These are phyloP conservation scores for Zosterops pallidus DNA, from an alignment of 2,113 vertebrate species.

Conservation along the genomic window DNA sequence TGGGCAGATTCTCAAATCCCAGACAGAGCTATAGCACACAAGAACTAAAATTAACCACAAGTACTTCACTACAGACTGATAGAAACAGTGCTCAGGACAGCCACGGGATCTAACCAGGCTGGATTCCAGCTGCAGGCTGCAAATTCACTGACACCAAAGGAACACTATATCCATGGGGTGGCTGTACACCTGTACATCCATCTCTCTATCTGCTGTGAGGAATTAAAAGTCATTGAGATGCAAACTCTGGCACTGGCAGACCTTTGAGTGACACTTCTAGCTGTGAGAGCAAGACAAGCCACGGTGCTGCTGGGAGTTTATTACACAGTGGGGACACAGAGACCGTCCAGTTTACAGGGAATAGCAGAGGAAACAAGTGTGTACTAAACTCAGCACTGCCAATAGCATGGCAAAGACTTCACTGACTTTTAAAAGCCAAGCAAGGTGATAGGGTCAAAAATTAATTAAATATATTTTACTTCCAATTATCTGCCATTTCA, in stretches of 20 bases:
- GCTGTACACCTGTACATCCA: rapidly evolving
- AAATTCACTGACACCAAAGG: background rate
- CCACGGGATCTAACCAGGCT: background rate
- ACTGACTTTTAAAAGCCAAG: background rate
- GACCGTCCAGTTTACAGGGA: rapidly evolving
- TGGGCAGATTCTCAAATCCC: background rate
- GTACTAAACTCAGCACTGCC: background rate
- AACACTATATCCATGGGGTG: rapidly evolving
- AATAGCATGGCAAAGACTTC: background rate
- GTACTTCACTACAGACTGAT: background rate
- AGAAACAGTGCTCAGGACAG: background rate
- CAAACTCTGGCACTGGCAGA: background rate
- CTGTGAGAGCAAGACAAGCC: rapidly evolving
- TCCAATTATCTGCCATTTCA: background rate
- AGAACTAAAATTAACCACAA: background rate
- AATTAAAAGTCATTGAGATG: background rate
- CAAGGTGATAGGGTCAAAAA: background rate
- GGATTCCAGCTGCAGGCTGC: background rate
- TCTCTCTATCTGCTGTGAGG: background rate
- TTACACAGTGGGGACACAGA: rapidly evolving
- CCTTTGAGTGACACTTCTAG: background rate
- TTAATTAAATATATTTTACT: background rate
- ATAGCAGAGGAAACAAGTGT: rapidly evolving
- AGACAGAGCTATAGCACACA: background rate
- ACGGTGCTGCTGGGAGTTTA: rapidly evolving